These are phyloP conservation scores for Calidris pygmaea DNA, from an alignment of 2,113 vertebrate genomes.

Conservation along the genomic window DNA sequence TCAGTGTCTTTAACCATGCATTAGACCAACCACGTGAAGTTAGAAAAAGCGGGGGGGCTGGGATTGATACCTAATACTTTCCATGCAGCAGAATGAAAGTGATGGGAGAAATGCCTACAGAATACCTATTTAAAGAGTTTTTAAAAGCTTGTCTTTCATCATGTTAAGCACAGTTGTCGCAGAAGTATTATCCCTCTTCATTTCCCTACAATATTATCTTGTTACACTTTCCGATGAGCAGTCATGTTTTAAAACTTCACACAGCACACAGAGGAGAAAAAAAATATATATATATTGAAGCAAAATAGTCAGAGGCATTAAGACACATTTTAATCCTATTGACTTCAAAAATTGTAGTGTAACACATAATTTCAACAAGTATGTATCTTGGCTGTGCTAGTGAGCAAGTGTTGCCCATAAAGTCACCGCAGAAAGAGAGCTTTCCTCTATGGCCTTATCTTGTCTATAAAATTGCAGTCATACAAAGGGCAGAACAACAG, in stretches of 20 bases:
- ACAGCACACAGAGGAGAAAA: background rate
- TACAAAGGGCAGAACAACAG: background rate
- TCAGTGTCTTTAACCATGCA: background rate
- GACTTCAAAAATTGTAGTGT: background rate
- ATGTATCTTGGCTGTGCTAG: background rate
- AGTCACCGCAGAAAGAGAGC: background rate
- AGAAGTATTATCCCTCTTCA: background rate
- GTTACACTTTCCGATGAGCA: background rate
- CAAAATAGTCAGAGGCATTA: background rate
- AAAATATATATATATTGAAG: background rate
- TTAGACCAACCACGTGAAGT: background rate
- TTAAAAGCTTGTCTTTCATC: constrained; percentile 2
- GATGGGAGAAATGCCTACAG: background rate
- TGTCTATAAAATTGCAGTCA: background rate
- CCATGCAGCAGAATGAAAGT: background rate
- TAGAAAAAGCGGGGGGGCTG: background rate
- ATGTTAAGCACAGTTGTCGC: background rate
- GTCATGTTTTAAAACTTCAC: constrained; percentile 35
- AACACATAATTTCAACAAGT: background rate
- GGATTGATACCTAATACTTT: background rate
- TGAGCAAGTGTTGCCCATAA: background rate
- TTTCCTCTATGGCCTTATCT: background rate
- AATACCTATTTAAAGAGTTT: constrained; percentile 6
- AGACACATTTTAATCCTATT: background rate
- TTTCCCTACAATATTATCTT: background rate